Evolutionary conservation across 2,113 vertebrate genomes (phyloP).

Genomic region (Brachirus orientalis): DNA sequence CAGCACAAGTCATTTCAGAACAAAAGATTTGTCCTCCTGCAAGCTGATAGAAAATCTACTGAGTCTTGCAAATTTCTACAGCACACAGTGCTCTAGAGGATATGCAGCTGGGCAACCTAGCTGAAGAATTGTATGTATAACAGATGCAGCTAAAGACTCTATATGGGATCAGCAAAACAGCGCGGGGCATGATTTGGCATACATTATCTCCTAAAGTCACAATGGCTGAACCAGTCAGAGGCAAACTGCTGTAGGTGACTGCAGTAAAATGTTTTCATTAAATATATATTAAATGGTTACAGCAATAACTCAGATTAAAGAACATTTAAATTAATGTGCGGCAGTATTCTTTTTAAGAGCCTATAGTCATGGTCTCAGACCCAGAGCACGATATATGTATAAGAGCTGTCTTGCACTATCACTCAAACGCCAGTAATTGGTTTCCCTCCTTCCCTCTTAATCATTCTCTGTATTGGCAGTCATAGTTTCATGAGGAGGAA

Average conservation of each 20-base stretch:
- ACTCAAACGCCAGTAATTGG: slow-evolving; percentile 65
- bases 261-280: slow-evolving; percentile 24
- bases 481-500: slow-evolving; percentile 55
- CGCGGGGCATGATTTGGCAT: slow-evolving; percentile 63
- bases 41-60: slow-evolving; percentile 70
- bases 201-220: slow-evolving; percentile 55
- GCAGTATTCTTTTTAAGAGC: slow-evolving; percentile 33
- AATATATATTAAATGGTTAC: slow-evolving; percentile 7
- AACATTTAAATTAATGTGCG: slow-evolving; percentile 6
- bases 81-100: slow-evolving; percentile 55
- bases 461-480: slow-evolving; percentile 59
- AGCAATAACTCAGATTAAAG: slow-evolving; percentile 8
- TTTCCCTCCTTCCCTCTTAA: slow-evolving; percentile 48
- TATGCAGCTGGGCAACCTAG: slow-evolving; percentile 62
- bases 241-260: slow-evolving; percentile 11
- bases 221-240: slow-evolving; percentile 16
- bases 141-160: slow-evolving; percentile 55
- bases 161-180: slow-evolving; percentile 70
- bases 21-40: slow-evolving; percentile 71
- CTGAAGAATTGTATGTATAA: slow-evolving; percentile 67
- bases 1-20: slow-evolving; percentile 69
- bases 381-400: slow-evolving; percentile 39
- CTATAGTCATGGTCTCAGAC: slow-evolving; percentile 25
- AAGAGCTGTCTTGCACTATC: slow-evolving; percentile 37
- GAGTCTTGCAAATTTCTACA: slow-evolving; percentile 64